Evolutionary conservation across 2,113 vertebrate genomes (phyloP).

Genomic region (Ophthalmolycus amberensis): DNA sequence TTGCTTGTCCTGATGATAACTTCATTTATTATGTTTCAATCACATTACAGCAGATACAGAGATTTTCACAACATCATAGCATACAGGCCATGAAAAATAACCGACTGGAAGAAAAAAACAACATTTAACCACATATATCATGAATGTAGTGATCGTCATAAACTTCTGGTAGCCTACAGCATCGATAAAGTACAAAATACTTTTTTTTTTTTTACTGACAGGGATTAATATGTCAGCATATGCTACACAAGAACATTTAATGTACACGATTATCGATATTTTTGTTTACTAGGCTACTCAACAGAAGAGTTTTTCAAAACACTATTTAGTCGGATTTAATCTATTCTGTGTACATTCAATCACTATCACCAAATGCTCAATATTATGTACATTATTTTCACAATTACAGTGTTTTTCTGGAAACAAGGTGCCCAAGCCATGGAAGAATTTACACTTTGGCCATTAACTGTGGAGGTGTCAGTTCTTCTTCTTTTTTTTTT

Average conservation of each 20-base stretch:
- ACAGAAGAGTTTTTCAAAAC: constrained; percentile 60
- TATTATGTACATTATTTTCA: constrained; percentile 80
- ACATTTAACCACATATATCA: constrained; percentile 70
- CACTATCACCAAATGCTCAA: constrained; percentile 72
- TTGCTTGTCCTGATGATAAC: constrained; percentile 30
- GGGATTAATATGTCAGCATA: constrained; percentile 70
- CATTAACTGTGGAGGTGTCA: constrained; percentile 54
- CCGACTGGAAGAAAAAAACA: constrained; percentile 49
- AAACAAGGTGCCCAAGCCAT: constrained; percentile 41
- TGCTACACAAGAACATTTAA: constrained; percentile 80
- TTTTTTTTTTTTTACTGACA: constrained; percentile 61
- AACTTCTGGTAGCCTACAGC: constrained; percentile 70
- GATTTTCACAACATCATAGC: constrained; percentile 70
- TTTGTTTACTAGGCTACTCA: constrained; percentile 68
- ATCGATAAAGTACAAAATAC: constrained; percentile 78
- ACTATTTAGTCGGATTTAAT: constrained; percentile 52
- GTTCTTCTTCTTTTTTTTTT: constrained; percentile 23
- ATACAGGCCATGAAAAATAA: constrained; percentile 67
- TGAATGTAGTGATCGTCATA: constrained; percentile 57
- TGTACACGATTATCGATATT: constrained; percentile 71
- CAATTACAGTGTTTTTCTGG: constrained; percentile 73
- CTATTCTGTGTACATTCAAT: constrained; percentile 69
- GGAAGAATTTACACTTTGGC: constrained; percentile 71
- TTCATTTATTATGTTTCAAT: constrained; percentile 76
- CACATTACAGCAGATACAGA: constrained; percentile 84